Evolutionary conservation across 2,113 vertebrate species (phyloP), one percentile per base, ranked within the genome.

Genomic region (Platichthys flesus): DNA sequence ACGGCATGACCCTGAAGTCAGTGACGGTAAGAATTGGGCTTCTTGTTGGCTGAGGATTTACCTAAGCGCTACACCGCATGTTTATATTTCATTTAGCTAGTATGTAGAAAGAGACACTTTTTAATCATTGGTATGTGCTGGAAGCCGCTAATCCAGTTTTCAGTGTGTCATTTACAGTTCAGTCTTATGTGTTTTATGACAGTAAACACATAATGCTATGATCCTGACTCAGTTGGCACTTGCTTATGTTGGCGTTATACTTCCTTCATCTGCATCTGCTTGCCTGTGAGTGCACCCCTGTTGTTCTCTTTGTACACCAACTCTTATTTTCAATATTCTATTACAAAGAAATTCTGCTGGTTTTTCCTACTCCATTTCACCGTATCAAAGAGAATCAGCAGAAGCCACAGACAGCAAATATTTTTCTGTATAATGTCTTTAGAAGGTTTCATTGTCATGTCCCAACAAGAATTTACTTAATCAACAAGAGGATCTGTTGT

Each of bases 1-100:
- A 99, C 0, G 98, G 98, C 59, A 99, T 99, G 98, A 99, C 98
- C 1, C 93, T 99, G 82, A 99, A 99, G 84, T 99, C 98, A 52
- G 98, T 99, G 86, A 99, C 98, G 93, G 98, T 99, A 94, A 97
- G 97, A 88, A 4, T 6, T 5, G 16, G n/a, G 4, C 15, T 52
- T 58, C 18, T 26, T 49, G 7, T 12, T 12, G 21, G 10, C 31
- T 61, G 31, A n/a, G 31, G 31, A 31, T 31, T 31, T 31, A 31
- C 31, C 31, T 31, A 31, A n/a, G 28, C 40, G 31, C 4, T 8
- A n/a, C 10, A 49, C 23, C 16, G 15, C 21, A 9, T 20, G 21
- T 47, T 16, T 69, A n/a, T 18, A 57, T 57, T 26, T 21, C 5
- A 15, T 1, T 5, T 26, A 26, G 55, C 21, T 3, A 21, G 5